Evolutionary conservation across 2,113 vertebrate genomes (phyloP).

Genomic region (Ceyx margarethae): DNA sequence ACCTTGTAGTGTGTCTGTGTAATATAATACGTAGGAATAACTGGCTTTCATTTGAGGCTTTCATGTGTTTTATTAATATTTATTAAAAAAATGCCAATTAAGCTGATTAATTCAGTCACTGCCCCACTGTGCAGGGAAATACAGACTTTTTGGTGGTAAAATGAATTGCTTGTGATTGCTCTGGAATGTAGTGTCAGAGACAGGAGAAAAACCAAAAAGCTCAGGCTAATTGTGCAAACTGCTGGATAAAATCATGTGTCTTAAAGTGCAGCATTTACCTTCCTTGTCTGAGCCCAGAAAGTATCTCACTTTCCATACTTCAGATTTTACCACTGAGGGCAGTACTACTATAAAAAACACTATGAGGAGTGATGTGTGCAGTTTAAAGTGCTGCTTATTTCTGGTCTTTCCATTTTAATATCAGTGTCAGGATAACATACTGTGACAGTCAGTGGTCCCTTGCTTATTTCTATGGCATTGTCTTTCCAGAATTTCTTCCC

Average conservation of each 20-base stretch:
- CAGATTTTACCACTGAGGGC: slow-evolving; percentile 45
- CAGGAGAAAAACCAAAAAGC: neutral
- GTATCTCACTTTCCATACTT: neutral
- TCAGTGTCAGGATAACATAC: neutral
- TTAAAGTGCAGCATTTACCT: neutral
- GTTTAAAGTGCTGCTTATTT: neutral
- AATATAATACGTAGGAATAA: neutral
- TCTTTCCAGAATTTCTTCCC: neutral
- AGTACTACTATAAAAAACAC: slow-evolving; percentile 41
- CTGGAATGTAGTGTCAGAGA: neutral
- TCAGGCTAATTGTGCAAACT: neutral
- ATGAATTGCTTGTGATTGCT: neutral
- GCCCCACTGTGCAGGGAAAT: neutral
- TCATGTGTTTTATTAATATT: slow-evolving; percentile 13
- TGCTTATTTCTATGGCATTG: neutral
- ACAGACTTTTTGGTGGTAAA: neutral
- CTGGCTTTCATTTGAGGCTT: neutral
- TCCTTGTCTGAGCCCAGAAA: neutral
- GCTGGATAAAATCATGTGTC: neutral
- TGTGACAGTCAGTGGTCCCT: neutral
- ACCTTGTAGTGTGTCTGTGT: slow-evolving; percentile 12
- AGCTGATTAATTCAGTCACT: neutral
- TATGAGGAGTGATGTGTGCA: neutral
- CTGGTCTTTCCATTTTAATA: neutral
- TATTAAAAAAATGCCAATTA: neutral